These are phyloP conservation scores for Hemicentrotus pulcherrimus DNA, from an alignment of 35 echinoderm and acorn worm genomes.

Conservation along the genomic window DNA sequence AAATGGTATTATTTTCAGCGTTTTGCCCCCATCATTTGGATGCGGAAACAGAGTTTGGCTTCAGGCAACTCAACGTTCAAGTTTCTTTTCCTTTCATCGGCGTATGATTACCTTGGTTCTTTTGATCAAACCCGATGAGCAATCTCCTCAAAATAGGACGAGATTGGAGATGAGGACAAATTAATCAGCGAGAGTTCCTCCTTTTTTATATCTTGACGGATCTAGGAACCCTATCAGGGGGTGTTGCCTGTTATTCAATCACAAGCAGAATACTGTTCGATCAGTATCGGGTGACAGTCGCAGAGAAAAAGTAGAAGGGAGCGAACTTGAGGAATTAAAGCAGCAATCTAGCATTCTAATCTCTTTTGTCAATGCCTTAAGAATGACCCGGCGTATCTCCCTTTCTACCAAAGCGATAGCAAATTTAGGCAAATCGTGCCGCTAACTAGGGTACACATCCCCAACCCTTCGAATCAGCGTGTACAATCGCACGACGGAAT, in stretches of 20 bases:
- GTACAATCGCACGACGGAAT: neutral
- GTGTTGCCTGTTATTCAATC: neutral
- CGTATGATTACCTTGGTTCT: neutral
- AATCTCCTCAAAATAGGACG: slow-evolving; percentile 2
- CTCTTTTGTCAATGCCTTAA: neutral
- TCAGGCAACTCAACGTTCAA: neutral
- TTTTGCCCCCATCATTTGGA: neutral
- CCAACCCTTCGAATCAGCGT: neutral
- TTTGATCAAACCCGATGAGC: neutral
- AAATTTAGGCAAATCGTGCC: neutral
- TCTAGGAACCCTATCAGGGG: neutral
- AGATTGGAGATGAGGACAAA: neutral
- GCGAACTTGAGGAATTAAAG: slow-evolving; percentile 4
- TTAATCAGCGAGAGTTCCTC: neutral
- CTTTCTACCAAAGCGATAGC: neutral
- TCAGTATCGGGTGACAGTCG: neutral
- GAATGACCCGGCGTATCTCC: neutral
- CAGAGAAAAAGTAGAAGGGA: neutral
- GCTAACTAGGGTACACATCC: neutral
- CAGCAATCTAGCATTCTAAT: slow-evolving; percentile 11
- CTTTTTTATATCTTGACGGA: neutral
- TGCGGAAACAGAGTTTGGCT: neutral
- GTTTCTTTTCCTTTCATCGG: neutral
- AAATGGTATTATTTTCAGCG: neutral
- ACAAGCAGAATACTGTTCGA: slow-evolving; percentile 10